These are phyloP conservation scores for Corynorhinus townsendii DNA, from an alignment of 2,113 vertebrate species.

Conservation along the genomic window DNA sequence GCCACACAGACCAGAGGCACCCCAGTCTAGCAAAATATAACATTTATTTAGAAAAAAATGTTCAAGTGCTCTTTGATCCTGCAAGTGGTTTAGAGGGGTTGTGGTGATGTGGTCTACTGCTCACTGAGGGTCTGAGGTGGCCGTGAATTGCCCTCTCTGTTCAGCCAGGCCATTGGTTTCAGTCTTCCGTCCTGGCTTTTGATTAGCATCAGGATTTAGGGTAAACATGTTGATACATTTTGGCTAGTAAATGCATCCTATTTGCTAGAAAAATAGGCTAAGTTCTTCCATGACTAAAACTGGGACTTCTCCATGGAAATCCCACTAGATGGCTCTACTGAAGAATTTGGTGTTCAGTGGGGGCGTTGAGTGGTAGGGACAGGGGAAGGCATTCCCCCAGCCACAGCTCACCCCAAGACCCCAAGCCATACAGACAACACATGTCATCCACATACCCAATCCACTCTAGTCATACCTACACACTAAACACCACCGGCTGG, in stretches of 20 bases:
- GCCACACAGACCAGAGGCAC: accelerated
- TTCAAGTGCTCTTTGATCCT: not conserved
- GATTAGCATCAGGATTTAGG: not conserved
- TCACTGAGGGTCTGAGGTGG: not conserved
- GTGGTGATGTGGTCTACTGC: accelerated
- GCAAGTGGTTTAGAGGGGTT: too few species aligned
- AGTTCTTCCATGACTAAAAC: not conserved
- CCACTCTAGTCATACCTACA: accelerated
- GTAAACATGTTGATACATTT: accelerated
- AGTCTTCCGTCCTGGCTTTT: not conserved
- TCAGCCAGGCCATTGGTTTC: not conserved
- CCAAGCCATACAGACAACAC: not conserved
- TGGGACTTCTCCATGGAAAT: not conserved
- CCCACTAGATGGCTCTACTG: accelerated
- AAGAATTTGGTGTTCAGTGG: not conserved
- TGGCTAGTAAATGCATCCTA: accelerated
- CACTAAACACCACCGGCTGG: accelerated
- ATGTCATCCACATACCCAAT: accelerated
- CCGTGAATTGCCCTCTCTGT: not conserved
- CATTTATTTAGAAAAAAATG: not conserved
- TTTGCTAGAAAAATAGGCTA: not conserved
- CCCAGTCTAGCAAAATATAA: not conserved
- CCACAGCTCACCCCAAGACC: not conserved
- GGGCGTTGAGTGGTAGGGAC: accelerated
- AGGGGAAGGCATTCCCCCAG: not conserved